These are phyloP conservation scores for Elysia crispata DNA, from an alignment of 2,888 invertebrate species.

Conservation along the genomic window DNA sequence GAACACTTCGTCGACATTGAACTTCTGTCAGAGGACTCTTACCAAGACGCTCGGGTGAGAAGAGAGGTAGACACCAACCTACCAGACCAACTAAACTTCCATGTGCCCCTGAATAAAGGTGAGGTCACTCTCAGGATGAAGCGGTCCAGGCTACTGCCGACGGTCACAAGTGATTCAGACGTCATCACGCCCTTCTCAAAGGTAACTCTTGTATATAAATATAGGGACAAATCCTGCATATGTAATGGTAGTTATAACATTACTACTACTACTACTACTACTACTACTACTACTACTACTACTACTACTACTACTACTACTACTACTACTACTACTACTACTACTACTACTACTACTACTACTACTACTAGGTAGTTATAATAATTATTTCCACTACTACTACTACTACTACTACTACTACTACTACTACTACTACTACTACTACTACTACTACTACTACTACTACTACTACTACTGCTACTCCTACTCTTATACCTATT, in stretches of 20 bases:
- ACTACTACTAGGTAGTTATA: no score
- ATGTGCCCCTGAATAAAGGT: not conserved
- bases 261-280: not conserved
- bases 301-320: not conserved
- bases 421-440: slow-evolving; percentile 27
- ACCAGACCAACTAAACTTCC: slow-evolving; percentile 9
- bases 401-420: slow-evolving; percentile 10
- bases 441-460: slow-evolving; percentile 32
- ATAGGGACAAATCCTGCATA: no score
- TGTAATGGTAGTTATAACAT: no score
- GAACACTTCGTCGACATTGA: not conserved
- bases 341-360: slow-evolving; percentile 1
- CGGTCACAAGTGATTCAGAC: no score
- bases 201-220: no score
- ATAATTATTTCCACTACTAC: not conserved
- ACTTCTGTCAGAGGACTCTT: not conserved
- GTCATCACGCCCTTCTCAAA: no score
- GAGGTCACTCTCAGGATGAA: not conserved
- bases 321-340: not conserved
- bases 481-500: not conserved
- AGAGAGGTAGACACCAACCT: slow-evolving; percentile 30
- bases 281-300: not conserved
- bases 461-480: no score
- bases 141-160: slow-evolving; percentile 26
- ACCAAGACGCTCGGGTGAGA: slow-evolving; percentile 22